Evolutionary conservation across 2,113 vertebrate genomes (phyloP).

Genomic region (Podilymbus podiceps): DNA sequence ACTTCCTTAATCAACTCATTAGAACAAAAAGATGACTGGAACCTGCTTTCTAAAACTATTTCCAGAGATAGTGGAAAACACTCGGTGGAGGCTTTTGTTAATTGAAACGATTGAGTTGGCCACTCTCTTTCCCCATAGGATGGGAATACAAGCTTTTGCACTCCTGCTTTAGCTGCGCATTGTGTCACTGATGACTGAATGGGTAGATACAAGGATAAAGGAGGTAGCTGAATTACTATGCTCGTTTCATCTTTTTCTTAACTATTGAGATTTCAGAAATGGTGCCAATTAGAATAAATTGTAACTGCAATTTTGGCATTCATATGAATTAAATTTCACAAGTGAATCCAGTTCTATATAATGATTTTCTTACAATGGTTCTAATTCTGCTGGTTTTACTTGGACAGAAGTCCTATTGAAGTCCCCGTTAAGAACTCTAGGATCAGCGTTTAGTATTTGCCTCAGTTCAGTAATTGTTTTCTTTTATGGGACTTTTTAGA

Average conservation of each 20-base stretch:
- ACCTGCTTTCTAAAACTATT: not conserved
- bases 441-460: constrained; percentile 42
- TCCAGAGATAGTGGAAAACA: not conserved
- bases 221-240: not conserved
- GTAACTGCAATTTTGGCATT: not conserved
- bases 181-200: not conserved
- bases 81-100: not conserved
- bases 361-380: constrained; percentile 8
- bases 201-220: not conserved
- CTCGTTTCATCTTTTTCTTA: not conserved
- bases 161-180: not conserved
- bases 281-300: not conserved
- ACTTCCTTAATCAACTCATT: not conserved
- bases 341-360: not conserved
- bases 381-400: not conserved
- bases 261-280: not conserved
- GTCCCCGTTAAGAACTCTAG: not conserved
- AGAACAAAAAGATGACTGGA: not conserved
- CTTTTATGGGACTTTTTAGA: constrained; percentile 56
- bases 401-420: not conserved
- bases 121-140: not conserved
- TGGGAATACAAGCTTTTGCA: not conserved
- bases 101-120: not conserved
- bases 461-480: constrained; percentile 74
- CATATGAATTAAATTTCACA: constrained; percentile 13